Evolutionary conservation across 2,113 vertebrate genomes (phyloP), one percentile per base, ranked within the genome.

Genomic region (Dasypus novemcinctus): DNA sequence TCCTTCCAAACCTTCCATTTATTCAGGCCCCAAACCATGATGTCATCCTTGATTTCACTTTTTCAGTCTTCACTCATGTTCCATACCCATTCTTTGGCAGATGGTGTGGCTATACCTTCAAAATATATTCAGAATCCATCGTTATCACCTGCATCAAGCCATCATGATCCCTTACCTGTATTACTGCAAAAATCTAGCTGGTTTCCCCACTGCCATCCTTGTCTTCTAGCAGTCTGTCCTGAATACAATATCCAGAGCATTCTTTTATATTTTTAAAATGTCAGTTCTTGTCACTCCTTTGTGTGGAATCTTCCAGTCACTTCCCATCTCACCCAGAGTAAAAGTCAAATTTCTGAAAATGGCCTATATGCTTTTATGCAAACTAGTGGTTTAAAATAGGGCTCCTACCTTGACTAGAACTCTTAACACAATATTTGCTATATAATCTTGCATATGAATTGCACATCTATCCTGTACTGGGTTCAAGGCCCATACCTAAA

Each of bases 331-430:
- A 33, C 9, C 85, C 64, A 33, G 79, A 89, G 71, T 78, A 63
- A 91, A 96, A 85, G 41, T 27, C 54, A 59, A 66, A 52, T 10
- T 91, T 76, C 7, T 78, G 69, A 91, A 83, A 93, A 52, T 74
- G 74, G 49, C 80, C 6, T 41, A 27, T 2, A 79, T 81, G 59
- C 14, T 41, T 41, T 68, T 93, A 43, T 75, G 43, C 23, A 95
- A 43, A 31, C 36, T 10, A 41, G 46, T 89, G 89, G 36, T 96
- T 36, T 84, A 71, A 91, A 84, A 78, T 57, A 75, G 41, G 75
- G 36, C 23, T 87, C 86, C 46, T 54, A 72, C 4, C 4, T 91
- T 20, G 31, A 80, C 49, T 20, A 71, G 18, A 80, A 72, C 52
- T 57, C 31, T 41, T 82, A 71, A 27, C 20, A 33, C 21, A 41